Conservation (phyloP, 2,888 invertebrate genomes). For the Archaeoteleia sp. region DNA sequence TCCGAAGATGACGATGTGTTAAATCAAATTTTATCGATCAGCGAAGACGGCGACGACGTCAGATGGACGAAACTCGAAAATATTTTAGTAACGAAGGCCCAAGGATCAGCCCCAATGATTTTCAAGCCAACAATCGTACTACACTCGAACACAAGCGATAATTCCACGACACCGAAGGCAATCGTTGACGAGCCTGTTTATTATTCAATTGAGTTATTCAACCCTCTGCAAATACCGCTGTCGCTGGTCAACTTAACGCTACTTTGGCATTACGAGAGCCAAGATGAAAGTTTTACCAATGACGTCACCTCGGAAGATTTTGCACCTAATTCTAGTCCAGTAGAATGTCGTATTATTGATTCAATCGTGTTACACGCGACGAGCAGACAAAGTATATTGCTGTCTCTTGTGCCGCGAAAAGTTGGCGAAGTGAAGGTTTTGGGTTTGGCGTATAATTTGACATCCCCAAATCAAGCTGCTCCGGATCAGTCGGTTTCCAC, state of each 20-base stretch:
- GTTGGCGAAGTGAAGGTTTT: constrained; percentile 84
- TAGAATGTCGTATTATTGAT: constrained; percentile 79
- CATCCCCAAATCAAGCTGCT: constrained; percentile 53
- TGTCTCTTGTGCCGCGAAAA: constrained; percentile 84
- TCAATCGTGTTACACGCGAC: constrained; percentile 78
- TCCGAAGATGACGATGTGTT: constrained; percentile 74
- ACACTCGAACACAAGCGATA: constrained; percentile 82
- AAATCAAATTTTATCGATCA: constrained; percentile 67
- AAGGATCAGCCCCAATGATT: constrained; percentile 82
- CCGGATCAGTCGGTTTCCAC: constrained; percentile 59
- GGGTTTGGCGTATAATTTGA: constrained; percentile 83
- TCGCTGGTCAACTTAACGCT: constrained; percentile 83
- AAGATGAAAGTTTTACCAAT: constrained; percentile 73
- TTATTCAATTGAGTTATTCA: constrained; percentile 84
- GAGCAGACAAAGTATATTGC: constrained; percentile 79
- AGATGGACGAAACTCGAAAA: constrained; percentile 87
- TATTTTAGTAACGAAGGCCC: constrained; percentile 83
- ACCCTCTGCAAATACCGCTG: constrained; percentile 84
- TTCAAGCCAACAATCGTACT: constrained; percentile 87
- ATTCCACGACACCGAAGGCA: constrained; percentile 81
- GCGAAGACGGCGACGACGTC: constrained; percentile 73
- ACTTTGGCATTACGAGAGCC: constrained; percentile 81
- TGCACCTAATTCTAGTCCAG: constrained; percentile 73
- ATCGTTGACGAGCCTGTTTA: constrained; percentile 89
- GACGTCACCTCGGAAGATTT: constrained; percentile 71